Percentiles rank a stretch among this genome's conserved stretches.
Conservation (phyloP, 2,113 vertebrate genomes). For the Leucopternis melanops region DNA sequence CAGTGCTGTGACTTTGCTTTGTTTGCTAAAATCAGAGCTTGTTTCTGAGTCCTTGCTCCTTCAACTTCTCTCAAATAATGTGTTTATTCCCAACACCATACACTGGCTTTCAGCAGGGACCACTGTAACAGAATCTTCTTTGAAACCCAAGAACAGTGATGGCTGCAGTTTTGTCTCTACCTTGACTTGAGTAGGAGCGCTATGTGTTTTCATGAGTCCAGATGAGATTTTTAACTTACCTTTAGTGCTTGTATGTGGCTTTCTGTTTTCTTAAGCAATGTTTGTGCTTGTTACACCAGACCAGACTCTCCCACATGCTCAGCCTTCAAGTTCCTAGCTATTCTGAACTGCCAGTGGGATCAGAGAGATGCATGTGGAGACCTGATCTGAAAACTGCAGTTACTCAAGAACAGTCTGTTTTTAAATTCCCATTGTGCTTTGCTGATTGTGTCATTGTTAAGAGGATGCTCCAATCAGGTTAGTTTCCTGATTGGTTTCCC, state of each 20-base stretch:
- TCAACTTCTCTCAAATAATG: neutral
- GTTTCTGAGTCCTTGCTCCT: neutral
- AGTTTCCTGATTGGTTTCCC: slow-evolving; percentile 9
- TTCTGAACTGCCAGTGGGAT: neutral
- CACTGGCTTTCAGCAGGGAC: neutral
- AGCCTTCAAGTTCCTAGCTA: neutral
- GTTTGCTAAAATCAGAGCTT: slow-evolving; percentile 15
- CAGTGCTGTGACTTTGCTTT: slow-evolving; percentile 14
- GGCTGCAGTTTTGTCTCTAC: neutral
- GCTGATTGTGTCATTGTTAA: slow-evolving; percentile 39
- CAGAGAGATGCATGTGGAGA: neutral
- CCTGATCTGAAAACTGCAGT: neutral
- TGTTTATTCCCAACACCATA: neutral
- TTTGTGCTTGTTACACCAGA: neutral
- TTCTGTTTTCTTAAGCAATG: neutral
- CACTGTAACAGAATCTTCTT: neutral
- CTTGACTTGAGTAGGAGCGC: no score
- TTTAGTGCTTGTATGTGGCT: fast-evolving
- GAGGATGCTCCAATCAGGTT: slow-evolving; percentile 11
- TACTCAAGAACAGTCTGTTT: neutral
- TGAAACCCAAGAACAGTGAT: fast-evolving
- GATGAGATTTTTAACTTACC: neutral
- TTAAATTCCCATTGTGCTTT: neutral
- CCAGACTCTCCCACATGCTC: neutral
- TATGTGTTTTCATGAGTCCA: neutral